Evolutionary conservation across 2,888 invertebrate genomes (phyloP), one percentile per base, ranked within the genome.

Genomic region (Aspidiotus destructor): DNA sequence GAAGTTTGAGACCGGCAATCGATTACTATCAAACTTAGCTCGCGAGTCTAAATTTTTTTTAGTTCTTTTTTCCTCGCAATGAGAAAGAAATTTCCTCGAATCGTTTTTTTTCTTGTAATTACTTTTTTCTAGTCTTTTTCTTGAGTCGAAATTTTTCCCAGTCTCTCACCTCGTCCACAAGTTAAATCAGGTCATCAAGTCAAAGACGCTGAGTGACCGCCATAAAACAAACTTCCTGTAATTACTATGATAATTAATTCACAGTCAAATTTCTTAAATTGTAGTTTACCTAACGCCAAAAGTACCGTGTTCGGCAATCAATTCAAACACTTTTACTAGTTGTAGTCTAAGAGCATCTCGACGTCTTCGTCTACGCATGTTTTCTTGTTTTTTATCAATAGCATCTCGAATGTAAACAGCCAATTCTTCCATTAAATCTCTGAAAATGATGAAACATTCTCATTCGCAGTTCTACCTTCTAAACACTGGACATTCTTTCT

Each of bases 321-420:
- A 83, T 75, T 98, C 91, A 73, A 99, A 81, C 73, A 98, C 88
- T 74, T 90, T 86, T 71, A 95, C 91, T 72, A 99, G 81, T 75
- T 97, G 92, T 55, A 98, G 81, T 57, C 99, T 82, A 62, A 99
- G 80, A 11, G 94, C 90, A 78, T 99, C 99, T 68, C 96, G 85
- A 53, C 97, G 83, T 68, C 94, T 81, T 54, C 96, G 82, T 54
- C 98, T 81, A 68, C 97, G 83, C 83, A 97, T 89, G 77, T 97
- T 99, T 77, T 98, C 98, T 78, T 97, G 96, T 76, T 97, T 98
- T 61, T 93, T 85, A 77, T 99, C 98, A 17, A 95, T 90, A 0
- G 97, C 95, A 78, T 99, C 99, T 16, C 96, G 86, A 70, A 99
- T 86, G 72, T 92, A 87, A 0, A 89, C 85, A 8, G 91, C 85